A percentile compares a stretch with the other conserved stretches of the same genome.
phyloP scores from a whole-genome alignment of 2,888 invertebrate genomes.

The Nomada flava region DNA sequence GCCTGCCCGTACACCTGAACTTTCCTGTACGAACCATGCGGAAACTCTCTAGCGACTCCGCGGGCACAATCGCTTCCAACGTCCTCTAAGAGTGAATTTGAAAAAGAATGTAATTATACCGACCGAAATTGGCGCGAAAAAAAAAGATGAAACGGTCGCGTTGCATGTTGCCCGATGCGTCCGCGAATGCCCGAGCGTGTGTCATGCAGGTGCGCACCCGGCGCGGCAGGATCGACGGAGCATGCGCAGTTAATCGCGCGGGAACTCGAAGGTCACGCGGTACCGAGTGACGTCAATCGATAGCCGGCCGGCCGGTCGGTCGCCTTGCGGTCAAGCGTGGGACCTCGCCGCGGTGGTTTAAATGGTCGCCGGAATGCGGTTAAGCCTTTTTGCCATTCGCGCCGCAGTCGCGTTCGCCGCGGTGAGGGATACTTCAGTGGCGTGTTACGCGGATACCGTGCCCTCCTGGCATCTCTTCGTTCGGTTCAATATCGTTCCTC shows the following conservation, averaged over 20 bases:
- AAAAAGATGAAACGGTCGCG: not conserved
- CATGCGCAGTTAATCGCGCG: slow-evolving; percentile 79
- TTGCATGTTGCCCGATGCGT: slow-evolving; percentile 2
- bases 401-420: slow-evolving; percentile 64
- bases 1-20: slow-evolving; percentile 15
- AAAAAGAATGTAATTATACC: not conserved
- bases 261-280: slow-evolving; percentile 82
- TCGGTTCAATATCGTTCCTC: not conserved
- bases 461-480: slow-evolving; percentile 57
- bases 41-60: not conserved
- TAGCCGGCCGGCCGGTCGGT: slow-evolving; percentile 73
- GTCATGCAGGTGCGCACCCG: slow-evolving; percentile 32
- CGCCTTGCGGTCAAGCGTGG: slow-evolving; percentile 78
- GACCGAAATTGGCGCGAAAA: not conserved
- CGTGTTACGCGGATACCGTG: slow-evolving; percentile 49
- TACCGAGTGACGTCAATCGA: slow-evolving; percentile 78
- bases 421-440: slow-evolving; percentile 60
- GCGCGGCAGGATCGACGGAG: slow-evolving; percentile 56
- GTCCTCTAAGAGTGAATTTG: no score
- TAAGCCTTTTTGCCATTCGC: slow-evolving; percentile 82
- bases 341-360: slow-evolving; percentile 80
- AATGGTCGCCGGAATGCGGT: slow-evolving; percentile 83
- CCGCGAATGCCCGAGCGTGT: slow-evolving; percentile 3
- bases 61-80: no score
- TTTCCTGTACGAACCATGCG: not conserved